Conservation (phyloP, 1,140 invertebrate species). For the Camponotus pennsylvanicus region DNA sequence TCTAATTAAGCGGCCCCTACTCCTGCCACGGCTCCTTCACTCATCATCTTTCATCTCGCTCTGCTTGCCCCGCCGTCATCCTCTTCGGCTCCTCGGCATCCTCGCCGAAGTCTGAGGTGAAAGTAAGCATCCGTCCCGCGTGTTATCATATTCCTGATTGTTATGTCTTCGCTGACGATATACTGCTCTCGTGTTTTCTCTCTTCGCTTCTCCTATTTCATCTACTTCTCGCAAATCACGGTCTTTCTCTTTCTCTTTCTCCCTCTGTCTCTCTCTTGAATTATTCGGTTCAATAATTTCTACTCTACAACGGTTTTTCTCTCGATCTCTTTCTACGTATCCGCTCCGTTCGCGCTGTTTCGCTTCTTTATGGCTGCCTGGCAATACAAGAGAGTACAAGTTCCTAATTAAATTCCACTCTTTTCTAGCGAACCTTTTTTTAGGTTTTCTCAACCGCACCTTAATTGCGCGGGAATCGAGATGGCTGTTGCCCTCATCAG, state of each 20-base stretch:
- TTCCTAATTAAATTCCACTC: slow-evolving; percentile 85
- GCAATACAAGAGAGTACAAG: slow-evolving; percentile 80
- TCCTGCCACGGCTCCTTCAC: slow-evolving; percentile 81
- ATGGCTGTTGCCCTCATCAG: slow-evolving; percentile 77
- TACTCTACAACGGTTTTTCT: slow-evolving; percentile 51
- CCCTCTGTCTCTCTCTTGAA: slow-evolving; percentile 35
- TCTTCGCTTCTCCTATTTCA: slow-evolving; percentile 24
- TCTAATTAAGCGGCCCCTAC: slow-evolving; percentile 85
- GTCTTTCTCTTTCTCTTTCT: slow-evolving; percentile 29
- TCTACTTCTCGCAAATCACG: slow-evolving; percentile 23
- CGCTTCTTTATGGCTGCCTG: slow-evolving; percentile 82
- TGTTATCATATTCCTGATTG: slow-evolving; percentile 85
- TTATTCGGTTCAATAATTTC: slow-evolving; percentile 67
- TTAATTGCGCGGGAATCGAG: slow-evolving; percentile 83
- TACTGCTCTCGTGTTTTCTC: slow-evolving; percentile 59
- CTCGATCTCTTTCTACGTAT: slow-evolving; percentile 57
- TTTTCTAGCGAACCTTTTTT: slow-evolving; percentile 82
- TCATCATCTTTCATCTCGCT: slow-evolving; percentile 85
- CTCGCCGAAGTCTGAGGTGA: slow-evolving; percentile 78
- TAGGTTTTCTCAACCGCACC: slow-evolving; percentile 83
- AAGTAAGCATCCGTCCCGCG: slow-evolving; percentile 81
- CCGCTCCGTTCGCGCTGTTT: slow-evolving; percentile 60
- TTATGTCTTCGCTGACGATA: slow-evolving; percentile 82
- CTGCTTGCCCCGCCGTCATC: slow-evolving; percentile 70
- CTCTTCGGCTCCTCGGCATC: slow-evolving; percentile 65